Evolutionary conservation across 2,113 vertebrate genomes (phyloP).

Genomic region (Isichthys henryi): DNA sequence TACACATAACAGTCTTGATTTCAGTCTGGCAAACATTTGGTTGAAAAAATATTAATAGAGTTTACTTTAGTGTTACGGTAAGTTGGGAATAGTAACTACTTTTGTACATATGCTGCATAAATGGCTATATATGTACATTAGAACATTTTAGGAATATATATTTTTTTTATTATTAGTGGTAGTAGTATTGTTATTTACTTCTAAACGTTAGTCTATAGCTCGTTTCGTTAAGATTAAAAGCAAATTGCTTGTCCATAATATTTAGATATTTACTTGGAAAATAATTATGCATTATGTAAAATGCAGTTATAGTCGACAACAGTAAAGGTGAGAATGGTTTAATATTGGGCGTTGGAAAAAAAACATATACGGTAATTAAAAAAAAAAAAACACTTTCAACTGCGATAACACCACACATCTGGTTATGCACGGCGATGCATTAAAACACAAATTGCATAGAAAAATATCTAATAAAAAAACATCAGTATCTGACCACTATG

Average conservation of each 20-base stretch:
- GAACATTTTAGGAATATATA: background rate
- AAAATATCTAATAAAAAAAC: background rate
- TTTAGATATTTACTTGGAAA: background rate
- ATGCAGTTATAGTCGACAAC: background rate
- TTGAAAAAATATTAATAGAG: background rate
- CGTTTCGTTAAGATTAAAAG: background rate
- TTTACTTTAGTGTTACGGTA: background rate
- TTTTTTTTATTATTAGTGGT: background rate
- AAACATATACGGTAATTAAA: background rate
- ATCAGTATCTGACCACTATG: constrained; percentile 5
- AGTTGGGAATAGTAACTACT: background rate
- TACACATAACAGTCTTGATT: background rate
- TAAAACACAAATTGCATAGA: background rate
- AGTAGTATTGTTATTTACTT: background rate
- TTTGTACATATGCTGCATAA: background rate
- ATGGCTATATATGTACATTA: background rate
- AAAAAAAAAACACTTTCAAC: background rate
- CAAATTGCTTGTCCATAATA: background rate
- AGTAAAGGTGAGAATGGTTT: background rate
- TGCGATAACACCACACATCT: background rate
- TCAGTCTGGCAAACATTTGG: background rate
- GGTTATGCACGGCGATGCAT: background rate
- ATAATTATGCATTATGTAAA: background rate
- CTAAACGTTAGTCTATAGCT: background rate
- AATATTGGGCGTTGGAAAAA: background rate